phyloP scores from a whole-genome alignment of 2,797 vertebrate species.

The Lophotriccus pileatus region DNA sequence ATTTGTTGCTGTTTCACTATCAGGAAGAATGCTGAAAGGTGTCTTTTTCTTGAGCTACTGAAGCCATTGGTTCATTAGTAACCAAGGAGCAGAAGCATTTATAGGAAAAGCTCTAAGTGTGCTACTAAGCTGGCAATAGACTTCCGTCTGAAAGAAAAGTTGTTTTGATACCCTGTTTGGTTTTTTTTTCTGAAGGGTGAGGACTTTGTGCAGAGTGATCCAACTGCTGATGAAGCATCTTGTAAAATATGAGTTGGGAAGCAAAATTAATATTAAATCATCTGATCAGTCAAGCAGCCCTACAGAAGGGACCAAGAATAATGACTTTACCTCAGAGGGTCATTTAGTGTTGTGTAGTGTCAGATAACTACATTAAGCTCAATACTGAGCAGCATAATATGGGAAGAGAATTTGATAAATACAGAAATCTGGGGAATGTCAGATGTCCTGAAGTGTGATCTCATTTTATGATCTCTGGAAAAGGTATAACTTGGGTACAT shows the following conservation, averaged over 20 bases:
- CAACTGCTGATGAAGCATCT: background rate
- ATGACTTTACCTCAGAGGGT: background rate
- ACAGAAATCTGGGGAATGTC: background rate
- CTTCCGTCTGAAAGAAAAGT: background rate
- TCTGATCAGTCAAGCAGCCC: background rate
- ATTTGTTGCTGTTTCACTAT: background rate
- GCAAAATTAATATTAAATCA: background rate
- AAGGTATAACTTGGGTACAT: background rate
- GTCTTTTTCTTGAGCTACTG: background rate
- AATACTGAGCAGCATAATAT: background rate
- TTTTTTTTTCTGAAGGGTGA: background rate
- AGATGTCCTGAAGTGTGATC: background rate
- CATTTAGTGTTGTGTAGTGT: background rate
- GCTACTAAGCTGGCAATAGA: background rate
- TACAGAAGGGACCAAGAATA: background rate
- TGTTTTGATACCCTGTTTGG: background rate
- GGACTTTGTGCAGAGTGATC: background rate
- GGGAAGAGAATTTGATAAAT: background rate
- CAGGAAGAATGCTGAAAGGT: background rate
- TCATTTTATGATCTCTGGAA: background rate
- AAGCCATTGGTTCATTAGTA: constrained; percentile 30
- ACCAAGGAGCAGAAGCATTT: constrained; percentile 19
- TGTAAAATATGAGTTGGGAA: constrained; percentile 4
- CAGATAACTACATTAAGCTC: background rate
- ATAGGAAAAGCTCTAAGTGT: constrained; percentile 10